Conservation (phyloP, 2,113 vertebrate genomes). For the Trogon melanurus region DNA sequence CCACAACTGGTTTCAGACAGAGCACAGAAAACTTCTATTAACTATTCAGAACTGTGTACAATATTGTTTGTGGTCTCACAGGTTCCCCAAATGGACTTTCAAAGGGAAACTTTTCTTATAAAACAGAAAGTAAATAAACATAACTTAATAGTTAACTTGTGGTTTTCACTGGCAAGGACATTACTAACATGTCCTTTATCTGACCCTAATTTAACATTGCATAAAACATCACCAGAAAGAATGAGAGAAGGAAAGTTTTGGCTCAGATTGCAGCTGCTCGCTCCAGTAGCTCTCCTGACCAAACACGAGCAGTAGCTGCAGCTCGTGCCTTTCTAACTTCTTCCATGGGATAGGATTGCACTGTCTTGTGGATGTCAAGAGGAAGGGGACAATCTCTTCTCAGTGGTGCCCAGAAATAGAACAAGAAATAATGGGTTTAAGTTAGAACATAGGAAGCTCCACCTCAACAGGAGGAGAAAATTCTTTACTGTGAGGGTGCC, state of each 20-base stretch:
- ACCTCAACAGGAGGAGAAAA: too few species aligned
- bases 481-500: too few species aligned
- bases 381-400: too few species aligned
- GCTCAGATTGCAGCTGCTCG: constrained; percentile 3
- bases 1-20: neutral
- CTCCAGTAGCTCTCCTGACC: neutral
- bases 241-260: neutral
- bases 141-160: neutral
- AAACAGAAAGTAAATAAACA: constrained; percentile 41
- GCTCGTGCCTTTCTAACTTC: neutral
- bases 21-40: neutral
- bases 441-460: too few species aligned
- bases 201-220: constrained; percentile 38
- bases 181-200: constrained; percentile 18
- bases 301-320: neutral
- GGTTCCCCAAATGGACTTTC: constrained; percentile 18
- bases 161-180: constrained; percentile 14
- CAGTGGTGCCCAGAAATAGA: too few species aligned
- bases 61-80: neutral
- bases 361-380: neutral
- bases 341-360: neutral
- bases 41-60: neutral
- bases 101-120: constrained; percentile 15
- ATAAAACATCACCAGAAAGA: constrained; percentile 22
- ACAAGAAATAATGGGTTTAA: too few species aligned